phyloP scores from a whole-genome alignment of 64 coral and sea anemone species.

The Stichodactyla mertensii region DNA sequence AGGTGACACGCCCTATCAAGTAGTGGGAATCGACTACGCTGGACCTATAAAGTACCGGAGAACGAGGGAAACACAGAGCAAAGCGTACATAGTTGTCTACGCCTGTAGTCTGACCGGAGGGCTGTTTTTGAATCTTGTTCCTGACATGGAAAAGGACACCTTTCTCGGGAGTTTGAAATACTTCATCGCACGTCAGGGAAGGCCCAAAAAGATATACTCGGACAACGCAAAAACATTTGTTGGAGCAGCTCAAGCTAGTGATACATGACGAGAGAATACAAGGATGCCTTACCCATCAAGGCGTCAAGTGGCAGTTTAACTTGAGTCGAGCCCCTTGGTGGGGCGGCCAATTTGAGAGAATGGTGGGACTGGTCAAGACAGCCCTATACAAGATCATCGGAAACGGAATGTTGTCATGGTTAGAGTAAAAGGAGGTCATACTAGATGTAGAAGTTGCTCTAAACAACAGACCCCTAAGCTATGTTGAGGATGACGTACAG shows the following conservation, averaged over 20 bases:
- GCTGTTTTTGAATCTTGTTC: constrained; percentile 26
- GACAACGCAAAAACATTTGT: constrained; percentile 42
- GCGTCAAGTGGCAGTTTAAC: constrained; percentile 39
- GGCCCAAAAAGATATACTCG: not conserved
- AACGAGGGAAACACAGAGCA: constrained; percentile 6
- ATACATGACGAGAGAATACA: constrained; percentile 29
- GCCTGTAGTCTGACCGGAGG: constrained; percentile 39
- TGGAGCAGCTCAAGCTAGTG: constrained; percentile 7
- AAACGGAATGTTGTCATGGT: constrained; percentile 15
- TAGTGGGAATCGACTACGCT: constrained; percentile 46
- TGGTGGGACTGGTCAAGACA: constrained; percentile 35
- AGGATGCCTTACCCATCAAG: constrained; percentile 1
- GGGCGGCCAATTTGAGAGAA: constrained; percentile 37
- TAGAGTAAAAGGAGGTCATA: constrained; percentile 35
- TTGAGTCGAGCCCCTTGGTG: constrained; percentile 38
- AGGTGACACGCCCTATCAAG: constrained; percentile 17
- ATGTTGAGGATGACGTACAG: constrained; percentile 34
- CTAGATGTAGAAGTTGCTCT: constrained; percentile 25
- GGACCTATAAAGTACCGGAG: constrained; percentile 56
- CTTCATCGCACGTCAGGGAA: not conserved
- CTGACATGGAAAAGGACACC: constrained; percentile 11
- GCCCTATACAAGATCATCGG: constrained; percentile 39
- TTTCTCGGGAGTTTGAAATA: constrained; percentile 29
- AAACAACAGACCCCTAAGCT: constrained; percentile 52
- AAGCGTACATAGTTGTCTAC: constrained; percentile 44